phyloP scores from a whole-genome alignment of 2,888 invertebrate genomes.

The Melangyna quadrimaculata region DNA sequence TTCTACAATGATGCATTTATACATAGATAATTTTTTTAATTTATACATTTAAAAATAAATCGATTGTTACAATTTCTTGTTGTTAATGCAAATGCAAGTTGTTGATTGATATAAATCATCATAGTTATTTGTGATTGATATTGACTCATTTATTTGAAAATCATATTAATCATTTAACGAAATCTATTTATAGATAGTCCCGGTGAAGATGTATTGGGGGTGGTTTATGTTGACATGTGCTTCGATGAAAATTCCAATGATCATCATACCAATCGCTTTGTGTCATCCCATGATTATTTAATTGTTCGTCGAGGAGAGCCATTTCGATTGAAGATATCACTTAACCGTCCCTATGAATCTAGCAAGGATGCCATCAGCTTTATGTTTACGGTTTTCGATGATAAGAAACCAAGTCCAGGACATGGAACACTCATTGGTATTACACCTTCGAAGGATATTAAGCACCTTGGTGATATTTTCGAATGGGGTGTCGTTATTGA shows the following conservation, averaged over 20 bases:
- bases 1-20: constrained; percentile 12
- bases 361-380: constrained; percentile 90
- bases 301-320: constrained; percentile 92
- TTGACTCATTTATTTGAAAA: constrained; percentile 44
- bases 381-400: constrained; percentile 91
- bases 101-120: constrained; percentile 23
- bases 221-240: constrained; percentile 88
- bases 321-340: constrained; percentile 85
- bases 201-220: constrained; percentile 84
- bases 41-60: constrained; percentile 17
- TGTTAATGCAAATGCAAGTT: constrained; percentile 23
- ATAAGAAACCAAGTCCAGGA: constrained; percentile 89
- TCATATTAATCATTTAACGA: constrained; percentile 15
- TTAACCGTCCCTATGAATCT: constrained; percentile 89
- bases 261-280: constrained; percentile 90
- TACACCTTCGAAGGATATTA: constrained; percentile 85
- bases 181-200: constrained; percentile 80
- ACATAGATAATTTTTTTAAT: constrained; percentile 19
- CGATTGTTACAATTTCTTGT: constrained; percentile 3
- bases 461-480: constrained; percentile 83
- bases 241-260: constrained; percentile 87
- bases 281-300: constrained; percentile 83
- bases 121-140: background rate
- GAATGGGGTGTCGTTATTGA: constrained; percentile 90
- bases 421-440: constrained; percentile 90